These are phyloP conservation scores for Tenrec ecaudatus DNA, from an alignment of 2,113 vertebrate species.

Conservation along the genomic window DNA sequence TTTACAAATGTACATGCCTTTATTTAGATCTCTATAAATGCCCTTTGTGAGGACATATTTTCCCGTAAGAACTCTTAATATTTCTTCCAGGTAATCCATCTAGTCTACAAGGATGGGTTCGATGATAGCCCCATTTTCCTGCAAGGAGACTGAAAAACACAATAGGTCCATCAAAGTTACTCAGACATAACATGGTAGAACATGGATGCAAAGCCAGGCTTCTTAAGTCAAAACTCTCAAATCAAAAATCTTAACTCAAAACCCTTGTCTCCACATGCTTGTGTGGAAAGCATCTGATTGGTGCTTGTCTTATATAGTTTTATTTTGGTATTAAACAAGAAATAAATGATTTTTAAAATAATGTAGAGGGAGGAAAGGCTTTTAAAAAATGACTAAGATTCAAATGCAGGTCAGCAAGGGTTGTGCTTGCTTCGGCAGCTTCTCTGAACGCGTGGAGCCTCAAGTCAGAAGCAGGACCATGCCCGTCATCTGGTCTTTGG, in stretches of 20 bases:
- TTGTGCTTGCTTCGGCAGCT: not conserved
- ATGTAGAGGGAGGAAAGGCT: too few relatives aligned
- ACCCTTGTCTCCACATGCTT: not conserved
- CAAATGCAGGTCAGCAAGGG: not conserved
- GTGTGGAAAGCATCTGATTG: not conserved
- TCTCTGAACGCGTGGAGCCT: not conserved
- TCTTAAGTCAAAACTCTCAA: not conserved
- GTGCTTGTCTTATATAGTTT: not conserved
- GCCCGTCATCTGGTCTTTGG: not conserved
- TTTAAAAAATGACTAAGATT: not conserved
- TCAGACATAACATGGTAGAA: not conserved
- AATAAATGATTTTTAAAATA: not conserved
- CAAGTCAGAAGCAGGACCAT: not conserved
- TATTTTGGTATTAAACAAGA: not conserved
- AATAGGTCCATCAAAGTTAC: not conserved
- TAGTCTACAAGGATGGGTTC: not conserved
- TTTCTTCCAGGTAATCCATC: slow-evolving; percentile 32
- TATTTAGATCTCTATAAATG: too few relatives aligned
- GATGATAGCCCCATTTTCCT: not conserved
- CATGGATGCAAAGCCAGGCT: not conserved
- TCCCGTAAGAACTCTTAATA: not conserved
- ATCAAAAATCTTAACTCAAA: not conserved
- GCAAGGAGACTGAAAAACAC: slow-evolving; percentile 26
- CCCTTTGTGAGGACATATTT: slow-evolving; percentile 21
- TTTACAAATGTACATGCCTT: too few relatives aligned